phyloP scores from a whole-genome alignment of 2,888 invertebrate genomes.

The Hololepta plana region DNA sequence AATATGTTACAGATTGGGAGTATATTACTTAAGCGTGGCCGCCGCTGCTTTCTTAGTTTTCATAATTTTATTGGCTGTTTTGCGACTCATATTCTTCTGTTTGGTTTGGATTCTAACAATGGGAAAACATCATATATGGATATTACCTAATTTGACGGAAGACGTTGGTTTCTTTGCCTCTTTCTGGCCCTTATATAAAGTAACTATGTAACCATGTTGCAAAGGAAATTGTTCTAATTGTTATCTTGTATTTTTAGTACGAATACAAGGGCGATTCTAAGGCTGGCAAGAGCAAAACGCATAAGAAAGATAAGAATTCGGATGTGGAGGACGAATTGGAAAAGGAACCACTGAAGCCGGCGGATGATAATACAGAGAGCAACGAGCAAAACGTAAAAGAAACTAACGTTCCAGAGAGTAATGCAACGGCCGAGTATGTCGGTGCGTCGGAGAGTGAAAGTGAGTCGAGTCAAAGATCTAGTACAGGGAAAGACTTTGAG shows the following conservation, averaged over 20 bases:
- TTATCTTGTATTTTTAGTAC: slow-evolving; percentile 38
- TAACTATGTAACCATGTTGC: slow-evolving; percentile 19
- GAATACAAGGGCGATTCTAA: slow-evolving; percentile 48
- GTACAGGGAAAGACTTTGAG: slow-evolving; percentile 75
- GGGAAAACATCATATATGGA: slow-evolving; percentile 89
- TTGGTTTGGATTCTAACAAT: slow-evolving; percentile 74
- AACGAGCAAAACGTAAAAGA: slow-evolving; percentile 7
- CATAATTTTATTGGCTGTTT: slow-evolving; percentile 75
- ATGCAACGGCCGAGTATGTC: slow-evolving; percentile 16
- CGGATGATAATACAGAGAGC: slow-evolving; percentile 11
- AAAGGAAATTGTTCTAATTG: too few relatives aligned
- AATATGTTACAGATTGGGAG: slow-evolving; percentile 52
- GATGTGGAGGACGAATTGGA: slow-evolving; percentile 42
- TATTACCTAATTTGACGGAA: slow-evolving; percentile 96
- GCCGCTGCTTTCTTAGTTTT: slow-evolving; percentile 90
- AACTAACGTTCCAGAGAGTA: not conserved
- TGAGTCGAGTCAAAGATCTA: slow-evolving; percentile 61
- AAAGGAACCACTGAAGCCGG: slow-evolving; percentile 1
- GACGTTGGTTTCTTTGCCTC: slow-evolving; percentile 98
- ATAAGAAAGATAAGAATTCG: slow-evolving; percentile 66
- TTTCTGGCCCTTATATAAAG: slow-evolving; percentile 92
- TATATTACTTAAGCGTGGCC: slow-evolving; percentile 90
- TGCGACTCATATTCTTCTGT: slow-evolving; percentile 83
- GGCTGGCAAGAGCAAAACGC: slow-evolving; percentile 45
- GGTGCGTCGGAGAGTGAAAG: slow-evolving; percentile 62